phyloP scores from a whole-genome alignment of 2,113 vertebrate species.

The Tychaedon coryphoeus region DNA sequence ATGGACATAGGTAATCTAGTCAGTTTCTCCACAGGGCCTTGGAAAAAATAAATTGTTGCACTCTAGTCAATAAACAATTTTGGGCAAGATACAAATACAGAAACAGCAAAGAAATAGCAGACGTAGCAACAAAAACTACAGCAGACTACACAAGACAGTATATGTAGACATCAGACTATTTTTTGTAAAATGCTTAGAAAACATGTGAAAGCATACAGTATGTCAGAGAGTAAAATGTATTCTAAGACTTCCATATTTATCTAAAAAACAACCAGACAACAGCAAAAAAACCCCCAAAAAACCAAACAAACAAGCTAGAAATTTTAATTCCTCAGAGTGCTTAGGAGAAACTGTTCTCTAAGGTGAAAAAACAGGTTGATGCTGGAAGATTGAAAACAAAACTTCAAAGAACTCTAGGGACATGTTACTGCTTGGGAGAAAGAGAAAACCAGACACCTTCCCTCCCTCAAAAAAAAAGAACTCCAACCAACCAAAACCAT shows the following conservation, averaged over 20 bases:
- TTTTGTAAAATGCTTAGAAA: not conserved
- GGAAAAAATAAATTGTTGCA: not conserved
- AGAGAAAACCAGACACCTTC: not conserved
- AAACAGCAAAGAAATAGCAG: not conserved
- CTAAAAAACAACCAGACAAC: not conserved
- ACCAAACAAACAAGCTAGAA: not conserved
- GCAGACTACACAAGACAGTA: not conserved
- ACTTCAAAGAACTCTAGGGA: not conserved
- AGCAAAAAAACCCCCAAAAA: not conserved
- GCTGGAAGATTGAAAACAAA: not conserved
- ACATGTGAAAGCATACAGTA: not conserved
- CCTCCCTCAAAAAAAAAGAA: too few relatives aligned
- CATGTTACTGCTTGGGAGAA: not conserved
- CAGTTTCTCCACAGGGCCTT: not conserved
- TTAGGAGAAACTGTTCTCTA: not conserved
- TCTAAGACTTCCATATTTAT: not conserved
- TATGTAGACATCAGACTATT: not conserved
- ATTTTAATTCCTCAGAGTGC: not conserved
- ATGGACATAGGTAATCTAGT: not conserved
- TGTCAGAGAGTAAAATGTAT: not conserved
- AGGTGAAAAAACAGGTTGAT: not conserved
- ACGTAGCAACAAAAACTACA: not conserved
- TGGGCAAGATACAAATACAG: not conserved
- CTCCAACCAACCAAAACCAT: not conserved
- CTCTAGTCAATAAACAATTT: not conserved